Evolutionary conservation across 2,113 vertebrate genomes (phyloP), one percentile per base, ranked within the genome.

Genomic region (Cettia cetti): DNA sequence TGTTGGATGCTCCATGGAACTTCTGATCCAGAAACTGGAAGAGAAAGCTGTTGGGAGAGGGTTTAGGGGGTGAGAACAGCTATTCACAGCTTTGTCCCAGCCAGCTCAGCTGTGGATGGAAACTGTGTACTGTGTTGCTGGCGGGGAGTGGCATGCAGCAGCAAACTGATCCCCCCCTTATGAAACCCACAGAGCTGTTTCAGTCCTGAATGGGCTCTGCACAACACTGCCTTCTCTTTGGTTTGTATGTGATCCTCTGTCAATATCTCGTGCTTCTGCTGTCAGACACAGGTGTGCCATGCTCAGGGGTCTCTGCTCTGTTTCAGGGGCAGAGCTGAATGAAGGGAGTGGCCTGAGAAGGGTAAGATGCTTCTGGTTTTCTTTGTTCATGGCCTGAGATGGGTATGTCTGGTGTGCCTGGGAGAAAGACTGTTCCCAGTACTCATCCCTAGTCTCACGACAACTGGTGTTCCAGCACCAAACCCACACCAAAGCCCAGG

Each of bases 241-340:
- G 19, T 70, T 70, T 50, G 68, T 35, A 79, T 12, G 7, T 71
- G 27, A 66, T 40, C 26, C 39, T 54, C 13, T 63, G 31, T 49
- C 1, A 2, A 12, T 52, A 37, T 23, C 31, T 65, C 0, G 0
- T 45, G n/a, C 13, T 76, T 71, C 70, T 77, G 50, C 30, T 2
- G 1, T 31, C 3, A 3, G 59, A 52, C 59, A 77, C 37, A 56
- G 19, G 11, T 11, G 13, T 44, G 44, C 22, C 45, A 53, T 0
- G 0, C 44, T 95, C 33, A 84, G 0, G 1, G 35, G 17, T 64
- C 44, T 94, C 71, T 90, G 39, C 57, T 94, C n/a, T 92, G 17
- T 97, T 96, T 53, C 83, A 97, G 96, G 77, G 26, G 44, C 61
- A 86, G 77, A 92, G 27, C 15, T 53, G 77, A 63, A 83, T 0